These are phyloP conservation scores for Macrobrachium rosenbergii DNA, from an alignment of 1,140 invertebrate species.

Conservation along the genomic window DNA sequence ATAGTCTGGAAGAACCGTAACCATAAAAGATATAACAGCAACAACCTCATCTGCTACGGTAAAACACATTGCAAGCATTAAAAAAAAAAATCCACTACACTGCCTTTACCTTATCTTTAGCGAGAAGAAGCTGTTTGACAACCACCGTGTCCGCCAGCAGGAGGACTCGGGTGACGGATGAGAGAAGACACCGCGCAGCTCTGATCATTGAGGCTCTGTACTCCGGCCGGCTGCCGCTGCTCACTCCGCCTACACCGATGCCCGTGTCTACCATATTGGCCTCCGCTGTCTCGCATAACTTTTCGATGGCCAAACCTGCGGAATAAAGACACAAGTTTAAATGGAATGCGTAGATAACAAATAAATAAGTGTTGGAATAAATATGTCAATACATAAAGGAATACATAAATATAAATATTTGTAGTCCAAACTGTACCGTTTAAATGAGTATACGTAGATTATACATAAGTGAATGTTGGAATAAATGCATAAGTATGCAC, in stretches of 20 bases:
- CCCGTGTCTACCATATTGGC: constrained; percentile 27
- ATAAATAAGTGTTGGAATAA: no score
- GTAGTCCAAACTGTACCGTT: no score
- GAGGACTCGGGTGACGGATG: constrained; percentile 96
- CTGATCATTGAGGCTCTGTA: constrained; percentile 85
- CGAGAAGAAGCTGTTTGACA: constrained; percentile 94
- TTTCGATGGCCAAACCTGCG: constrained; percentile 55
- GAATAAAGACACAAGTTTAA: background rate
- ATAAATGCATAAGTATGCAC: no score
- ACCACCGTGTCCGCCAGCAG: constrained; percentile 98
- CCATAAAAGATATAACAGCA: background rate
- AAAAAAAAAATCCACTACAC: no score
- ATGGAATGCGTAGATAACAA: no score
- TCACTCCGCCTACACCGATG: constrained; percentile 22
- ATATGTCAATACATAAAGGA: no score
- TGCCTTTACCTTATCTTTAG: constrained; percentile 91
- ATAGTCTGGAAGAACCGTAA: no score
- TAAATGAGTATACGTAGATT: no score
- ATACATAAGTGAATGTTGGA: no score
- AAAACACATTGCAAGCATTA: no score
- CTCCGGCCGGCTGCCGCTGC: constrained; percentile 66
- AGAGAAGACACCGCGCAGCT: constrained; percentile 92
- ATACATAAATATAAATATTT: no score
- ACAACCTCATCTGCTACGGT: background rate
- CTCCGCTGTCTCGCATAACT: constrained; percentile 49